These are phyloP conservation scores for Lucilia cuprina DNA, from an alignment of 1,140 invertebrate species.

Conservation along the genomic window DNA sequence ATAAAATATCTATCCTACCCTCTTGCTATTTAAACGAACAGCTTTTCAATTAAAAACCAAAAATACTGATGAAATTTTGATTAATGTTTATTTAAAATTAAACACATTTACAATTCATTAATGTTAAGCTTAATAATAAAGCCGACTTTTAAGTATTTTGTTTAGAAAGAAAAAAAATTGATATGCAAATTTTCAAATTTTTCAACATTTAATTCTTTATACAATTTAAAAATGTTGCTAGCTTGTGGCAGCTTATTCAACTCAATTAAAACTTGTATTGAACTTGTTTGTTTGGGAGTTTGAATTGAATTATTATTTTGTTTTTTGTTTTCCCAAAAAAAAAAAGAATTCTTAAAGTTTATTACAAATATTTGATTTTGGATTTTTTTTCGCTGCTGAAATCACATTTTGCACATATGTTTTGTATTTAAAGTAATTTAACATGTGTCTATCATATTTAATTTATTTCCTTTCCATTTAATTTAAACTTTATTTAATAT, in stretches of 20 bases:
- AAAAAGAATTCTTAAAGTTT: neutral
- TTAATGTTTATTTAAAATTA: no score
- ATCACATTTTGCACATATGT: constrained; percentile 1
- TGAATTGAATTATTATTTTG: neutral
- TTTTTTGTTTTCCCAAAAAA: neutral
- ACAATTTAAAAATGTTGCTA: neutral
- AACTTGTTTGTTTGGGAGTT: neutral
- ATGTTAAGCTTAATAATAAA: no score
- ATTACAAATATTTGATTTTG: neutral
- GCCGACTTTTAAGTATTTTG: no score
- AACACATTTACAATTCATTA: no score
- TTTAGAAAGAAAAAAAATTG: no score
- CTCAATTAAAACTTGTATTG: neutral
- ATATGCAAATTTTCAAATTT: neutral
- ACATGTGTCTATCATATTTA: constrained; percentile 32
- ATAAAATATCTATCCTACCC: no score
- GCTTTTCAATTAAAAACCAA: neutral
- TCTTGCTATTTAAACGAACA: neutral
- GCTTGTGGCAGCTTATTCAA: neutral
- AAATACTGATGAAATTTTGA: no score
- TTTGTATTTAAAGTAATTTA: constrained; percentile 22
- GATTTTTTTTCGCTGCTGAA: neutral
- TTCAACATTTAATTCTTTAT: neutral
- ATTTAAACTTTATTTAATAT: constrained; percentile 12
- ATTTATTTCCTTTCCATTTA: constrained; percentile 34